Evolutionary conservation across 2,797 vertebrate genomes (phyloP), one percentile per base, ranked within the genome.

Genomic region (Periophthalmus magnuspinnatus): DNA sequence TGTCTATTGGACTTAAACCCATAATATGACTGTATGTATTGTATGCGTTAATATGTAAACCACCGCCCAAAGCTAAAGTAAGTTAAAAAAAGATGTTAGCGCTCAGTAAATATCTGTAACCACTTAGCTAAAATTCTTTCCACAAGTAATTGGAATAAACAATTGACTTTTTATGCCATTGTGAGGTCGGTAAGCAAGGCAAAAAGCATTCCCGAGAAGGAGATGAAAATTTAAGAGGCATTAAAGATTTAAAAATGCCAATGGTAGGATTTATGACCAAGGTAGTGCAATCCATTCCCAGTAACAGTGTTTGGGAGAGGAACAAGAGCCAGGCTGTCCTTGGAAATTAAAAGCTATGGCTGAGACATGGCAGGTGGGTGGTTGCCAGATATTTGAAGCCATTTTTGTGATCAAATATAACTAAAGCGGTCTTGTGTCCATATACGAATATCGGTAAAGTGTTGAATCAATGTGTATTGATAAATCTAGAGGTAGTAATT

Each of bases 241-340:
- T 91, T 89, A 91, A 92, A 91, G 88, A 93, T 93, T 93, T 88
- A 86, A 84, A 88, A 91, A 90, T 83, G 88, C 87, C 88, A 90
- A 81, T 78, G 85, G 88, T 81, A 69, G 88, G 87, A 89, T 88
- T 84, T 84, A 80, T 74, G 82, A 80, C 79, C 5, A 41, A 84
- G 84, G 78, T 48, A 59, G 67, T 74, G 71, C 68, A n/a, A 76
- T 83, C 70, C 14, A 67, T 78, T 74, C 59, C 61, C 33, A 32
- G 68, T 69, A 28, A 50, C 33, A 52, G 47, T 48, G 71, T 76
- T 74, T 58, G 9, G 22, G 72, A 59, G 62, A 68, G 65, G 67
- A 69, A 77, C 73, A 65, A 22, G 36, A 74, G 69, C 67, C 65
- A 8, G 33, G 68, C 64, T 45, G 71, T 71, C 38, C 34, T 9